Evolutionary conservation across 2,113 vertebrate species (phyloP).

Genomic region (Lepus timidus): DNA sequence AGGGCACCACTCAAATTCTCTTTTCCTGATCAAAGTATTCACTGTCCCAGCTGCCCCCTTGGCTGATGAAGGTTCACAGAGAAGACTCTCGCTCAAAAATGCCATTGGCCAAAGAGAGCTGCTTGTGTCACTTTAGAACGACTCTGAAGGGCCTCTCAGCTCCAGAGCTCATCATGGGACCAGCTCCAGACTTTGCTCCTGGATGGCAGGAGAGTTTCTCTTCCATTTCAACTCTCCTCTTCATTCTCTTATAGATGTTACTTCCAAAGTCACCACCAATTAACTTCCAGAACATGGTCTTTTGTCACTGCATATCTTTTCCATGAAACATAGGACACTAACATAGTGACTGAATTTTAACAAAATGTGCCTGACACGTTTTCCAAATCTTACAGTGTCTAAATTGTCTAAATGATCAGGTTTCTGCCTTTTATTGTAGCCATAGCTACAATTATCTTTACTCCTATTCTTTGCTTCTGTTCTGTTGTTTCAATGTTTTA

Average conservation of each 20-base stretch:
- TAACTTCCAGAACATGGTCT: neutral
- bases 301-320: neutral
- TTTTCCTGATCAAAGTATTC: neutral
- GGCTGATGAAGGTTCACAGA: neutral
- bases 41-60: neutral
- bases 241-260: neutral
- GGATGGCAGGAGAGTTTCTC: neutral
- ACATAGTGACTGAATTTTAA: neutral
- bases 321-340: neutral
- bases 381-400: constrained; percentile 12
- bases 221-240: neutral
- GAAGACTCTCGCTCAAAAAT: neutral
- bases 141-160: neutral
- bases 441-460: neutral
- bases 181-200: neutral
- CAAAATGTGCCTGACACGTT: neutral
- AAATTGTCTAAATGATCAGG: neutral
- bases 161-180: neutral
- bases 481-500: constrained; percentile 15
- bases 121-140: neutral
- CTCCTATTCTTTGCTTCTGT: neutral
- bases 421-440: neutral
- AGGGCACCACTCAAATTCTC: neutral
- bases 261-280: neutral
- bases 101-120: neutral